A percentile compares a stretch with the other conserved stretches of the same genome.
Evolutionary conservation across 2,797 vertebrate genomes (phyloP).

Genomic region (Enteromius anoplus): DNA sequence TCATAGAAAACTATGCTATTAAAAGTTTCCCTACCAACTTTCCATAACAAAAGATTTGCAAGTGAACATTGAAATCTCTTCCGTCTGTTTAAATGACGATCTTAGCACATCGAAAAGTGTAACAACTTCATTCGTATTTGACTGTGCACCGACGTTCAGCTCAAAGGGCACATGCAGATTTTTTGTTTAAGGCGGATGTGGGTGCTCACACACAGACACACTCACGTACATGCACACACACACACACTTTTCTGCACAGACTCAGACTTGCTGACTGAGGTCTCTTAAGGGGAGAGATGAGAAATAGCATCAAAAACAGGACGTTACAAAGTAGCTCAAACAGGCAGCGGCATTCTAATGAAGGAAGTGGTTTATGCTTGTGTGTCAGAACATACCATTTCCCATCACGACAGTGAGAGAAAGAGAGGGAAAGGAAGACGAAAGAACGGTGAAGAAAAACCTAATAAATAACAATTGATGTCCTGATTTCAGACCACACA

Average conservation of each 20-base stretch:
- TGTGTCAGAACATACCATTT: slow-evolving; percentile 47
- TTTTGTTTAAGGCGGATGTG: slow-evolving; percentile 22
- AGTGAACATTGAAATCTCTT: not conserved
- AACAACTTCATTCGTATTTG: slow-evolving; percentile 10
- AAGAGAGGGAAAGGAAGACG: slow-evolving; percentile 24
- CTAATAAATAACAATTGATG: not conserved
- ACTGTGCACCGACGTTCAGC: slow-evolving; percentile 12
- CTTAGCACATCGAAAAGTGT: not conserved
- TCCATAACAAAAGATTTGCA: not conserved
- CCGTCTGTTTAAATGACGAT: not conserved
- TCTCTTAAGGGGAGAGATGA: slow-evolving; percentile 39
- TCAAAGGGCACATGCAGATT: slow-evolving; percentile 15
- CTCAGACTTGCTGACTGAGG: slow-evolving; percentile 46
- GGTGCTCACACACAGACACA: slow-evolving; percentile 18
- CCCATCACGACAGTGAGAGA: slow-evolving; percentile 51
- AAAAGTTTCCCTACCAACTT: not conserved
- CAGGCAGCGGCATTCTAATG: slow-evolving; percentile 49
- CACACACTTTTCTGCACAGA: not conserved
- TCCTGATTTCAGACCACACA: slow-evolving; percentile 15
- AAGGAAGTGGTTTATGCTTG: slow-evolving; percentile 67
- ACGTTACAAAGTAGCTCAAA: slow-evolving; percentile 37
- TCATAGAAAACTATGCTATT: not conserved
- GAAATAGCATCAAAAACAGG: slow-evolving; percentile 55
- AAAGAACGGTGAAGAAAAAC: not conserved
- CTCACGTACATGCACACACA: not conserved